These are phyloP conservation scores for Microchrysa polita DNA, from an alignment of 2,888 invertebrate genomes.

Conservation along the genomic window DNA sequence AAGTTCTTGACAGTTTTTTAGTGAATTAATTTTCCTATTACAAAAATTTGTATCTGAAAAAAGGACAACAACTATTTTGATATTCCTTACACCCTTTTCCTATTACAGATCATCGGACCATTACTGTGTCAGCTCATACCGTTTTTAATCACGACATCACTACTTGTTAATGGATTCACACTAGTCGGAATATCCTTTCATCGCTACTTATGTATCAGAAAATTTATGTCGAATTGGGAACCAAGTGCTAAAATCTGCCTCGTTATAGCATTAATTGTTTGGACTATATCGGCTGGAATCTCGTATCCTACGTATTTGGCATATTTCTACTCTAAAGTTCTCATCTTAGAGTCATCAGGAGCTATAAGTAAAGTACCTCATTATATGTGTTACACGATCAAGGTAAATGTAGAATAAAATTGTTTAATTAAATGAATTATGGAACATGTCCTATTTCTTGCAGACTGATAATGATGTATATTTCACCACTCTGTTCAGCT, in stretches of 20 bases:
- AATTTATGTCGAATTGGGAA: conserved; percentile 64
- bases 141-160: conserved; percentile 65
- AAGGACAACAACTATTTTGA: no score
- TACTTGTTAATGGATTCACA: conserved; percentile 67
- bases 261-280: conserved; percentile 59
- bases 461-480: conserved; percentile 43
- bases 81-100: conserved; percentile 11
- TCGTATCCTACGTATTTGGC: conserved; percentile 64
- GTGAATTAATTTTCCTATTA: no score
- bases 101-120: conserved; percentile 64
- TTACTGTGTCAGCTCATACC: conserved; percentile 67
- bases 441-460: conserved; percentile 50
- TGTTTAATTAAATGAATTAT: background rate
- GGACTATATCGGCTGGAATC: conserved; percentile 63
- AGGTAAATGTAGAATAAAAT: background rate
- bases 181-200: conserved; percentile 70
- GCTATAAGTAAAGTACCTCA: background rate
- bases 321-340: conserved; percentile 54
- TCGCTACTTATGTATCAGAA: conserved; percentile 66
- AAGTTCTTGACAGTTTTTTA: no score
- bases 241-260: conserved; percentile 61
- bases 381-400: conserved; percentile 6
- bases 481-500: conserved; percentile 45
- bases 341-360: background rate
- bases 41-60: no score